phyloP scores from a whole-genome alignment of 2,888 invertebrate genomes.

The Thelaira solivaga region DNA sequence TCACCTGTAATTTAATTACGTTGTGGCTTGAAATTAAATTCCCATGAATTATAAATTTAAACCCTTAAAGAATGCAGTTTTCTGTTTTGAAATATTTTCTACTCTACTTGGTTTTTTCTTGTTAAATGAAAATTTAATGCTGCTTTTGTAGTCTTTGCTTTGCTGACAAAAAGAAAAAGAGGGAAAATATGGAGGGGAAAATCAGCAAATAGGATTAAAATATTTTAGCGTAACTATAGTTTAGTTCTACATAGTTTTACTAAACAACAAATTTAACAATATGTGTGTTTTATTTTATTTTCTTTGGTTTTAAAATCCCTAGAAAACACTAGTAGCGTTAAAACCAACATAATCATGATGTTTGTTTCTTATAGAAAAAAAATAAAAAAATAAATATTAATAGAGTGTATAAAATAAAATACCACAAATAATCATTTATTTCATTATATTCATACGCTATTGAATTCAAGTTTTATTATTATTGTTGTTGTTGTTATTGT shows the following conservation, averaged over 20 bases:
- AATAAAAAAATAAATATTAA: neutral
- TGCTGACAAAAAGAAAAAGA: slow-evolving; percentile 15
- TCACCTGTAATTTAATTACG: neutral
- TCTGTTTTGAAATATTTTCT: neutral
- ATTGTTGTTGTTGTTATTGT: too few species aligned
- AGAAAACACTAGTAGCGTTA: neutral
- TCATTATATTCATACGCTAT: slow-evolving; percentile 16
- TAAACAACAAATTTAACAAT: too few species aligned
- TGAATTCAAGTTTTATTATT: too few species aligned
- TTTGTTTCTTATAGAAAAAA: neutral
- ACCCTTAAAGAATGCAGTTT: neutral
- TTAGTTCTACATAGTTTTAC: too few species aligned
- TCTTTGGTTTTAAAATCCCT: slow-evolving; percentile 10
- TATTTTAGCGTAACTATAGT: slow-evolving; percentile 18
- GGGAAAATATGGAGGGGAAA: neutral
- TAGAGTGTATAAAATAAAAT: slow-evolving; percentile 11
- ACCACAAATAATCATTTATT: slow-evolving; percentile 29
- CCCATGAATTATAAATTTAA: slow-evolving; percentile 9
- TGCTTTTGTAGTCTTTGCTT: neutral
- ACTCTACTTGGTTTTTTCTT: neutral
- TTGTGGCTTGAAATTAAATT: slow-evolving; percentile 6
- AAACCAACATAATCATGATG: neutral
- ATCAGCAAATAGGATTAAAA: slow-evolving; percentile 30
- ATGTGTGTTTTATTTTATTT: neutral
- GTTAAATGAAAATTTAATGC: slow-evolving; percentile 3